phyloP scores from a whole-genome alignment of 2,113 vertebrate genomes.

The Excalfactoria chinensis region DNA sequence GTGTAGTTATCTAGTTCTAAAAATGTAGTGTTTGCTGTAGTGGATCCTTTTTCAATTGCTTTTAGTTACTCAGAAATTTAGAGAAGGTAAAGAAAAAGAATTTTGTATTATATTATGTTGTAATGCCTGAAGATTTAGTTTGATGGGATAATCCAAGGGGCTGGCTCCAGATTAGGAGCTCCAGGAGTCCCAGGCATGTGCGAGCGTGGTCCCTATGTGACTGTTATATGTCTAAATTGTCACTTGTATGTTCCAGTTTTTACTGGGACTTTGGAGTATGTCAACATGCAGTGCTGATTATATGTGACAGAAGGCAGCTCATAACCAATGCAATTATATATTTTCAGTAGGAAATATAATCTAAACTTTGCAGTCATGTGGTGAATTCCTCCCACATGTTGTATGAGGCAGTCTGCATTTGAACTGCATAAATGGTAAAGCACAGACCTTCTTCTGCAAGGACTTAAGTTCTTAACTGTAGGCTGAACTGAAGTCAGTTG shows the following conservation, averaged over 20 bases:
- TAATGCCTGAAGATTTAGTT: not conserved
- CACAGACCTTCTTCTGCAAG: not conserved
- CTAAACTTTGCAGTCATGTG: not conserved
- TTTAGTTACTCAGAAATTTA: not conserved
- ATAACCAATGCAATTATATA: not conserved
- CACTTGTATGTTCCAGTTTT: not conserved
- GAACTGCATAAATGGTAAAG: not conserved
- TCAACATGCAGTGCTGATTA: not conserved
- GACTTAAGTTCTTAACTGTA: not conserved
- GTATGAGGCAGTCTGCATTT: not conserved
- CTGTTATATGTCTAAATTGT: not conserved
- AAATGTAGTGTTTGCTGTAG: not conserved
- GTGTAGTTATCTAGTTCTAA: not conserved
- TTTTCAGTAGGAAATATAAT: not conserved
- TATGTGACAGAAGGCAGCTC: not conserved
- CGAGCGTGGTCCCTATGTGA: not conserved
- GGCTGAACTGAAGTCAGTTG: not conserved
- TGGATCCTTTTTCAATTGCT: not conserved
- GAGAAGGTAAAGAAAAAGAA: not conserved
- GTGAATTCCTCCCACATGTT: not conserved
- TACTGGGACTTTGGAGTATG: not conserved
- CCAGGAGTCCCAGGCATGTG: not conserved
- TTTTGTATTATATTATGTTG: not conserved
- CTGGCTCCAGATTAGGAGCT: not conserved
- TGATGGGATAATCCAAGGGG: not conserved